Conservation (phyloP, 2,113 vertebrate genomes). For the Indicator indicator region DNA sequence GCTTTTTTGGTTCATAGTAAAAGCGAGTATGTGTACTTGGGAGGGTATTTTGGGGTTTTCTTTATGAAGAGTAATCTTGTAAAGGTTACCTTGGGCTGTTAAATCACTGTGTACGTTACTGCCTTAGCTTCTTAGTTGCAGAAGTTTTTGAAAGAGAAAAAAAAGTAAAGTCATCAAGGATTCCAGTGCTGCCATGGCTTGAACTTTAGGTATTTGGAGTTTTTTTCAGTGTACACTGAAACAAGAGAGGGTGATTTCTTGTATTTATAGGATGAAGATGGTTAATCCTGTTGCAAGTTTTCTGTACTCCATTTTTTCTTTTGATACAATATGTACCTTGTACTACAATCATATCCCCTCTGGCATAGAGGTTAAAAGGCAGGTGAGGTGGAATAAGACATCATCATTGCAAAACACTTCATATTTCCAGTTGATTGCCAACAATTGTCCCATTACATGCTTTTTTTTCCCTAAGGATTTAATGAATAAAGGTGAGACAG, state of each 20-base stretch:
- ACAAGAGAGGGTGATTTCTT: conserved; percentile 22
- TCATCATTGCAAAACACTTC: background rate
- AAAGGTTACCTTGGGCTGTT: background rate
- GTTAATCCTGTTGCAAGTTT: conserved; percentile 31
- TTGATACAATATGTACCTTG: background rate
- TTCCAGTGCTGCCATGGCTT: background rate
- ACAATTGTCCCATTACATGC: background rate
- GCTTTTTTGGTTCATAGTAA: background rate
- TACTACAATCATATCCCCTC: background rate
- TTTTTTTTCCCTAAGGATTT: background rate
- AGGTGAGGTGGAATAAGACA: conserved; percentile 5
- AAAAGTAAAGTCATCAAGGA: background rate
- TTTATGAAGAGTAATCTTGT: background rate
- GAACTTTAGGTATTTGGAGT: background rate
- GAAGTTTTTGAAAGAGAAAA: background rate
- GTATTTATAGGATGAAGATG: conserved; percentile 14
- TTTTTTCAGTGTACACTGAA: background rate
- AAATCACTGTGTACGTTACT: background rate
- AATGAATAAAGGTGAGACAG: background rate
- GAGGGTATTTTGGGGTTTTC: background rate
- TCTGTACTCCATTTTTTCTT: background rate
- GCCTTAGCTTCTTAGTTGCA: background rate
- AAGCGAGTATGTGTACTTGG: background rate
- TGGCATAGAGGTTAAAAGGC: background rate
- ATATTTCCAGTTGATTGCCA: background rate